Percentiles rank a stretch among this genome's conserved stretches.
These are phyloP conservation scores for Diadema setosum DNA, from an alignment of 35 echinoderm and acorn worm species.

Conservation along the genomic window DNA sequence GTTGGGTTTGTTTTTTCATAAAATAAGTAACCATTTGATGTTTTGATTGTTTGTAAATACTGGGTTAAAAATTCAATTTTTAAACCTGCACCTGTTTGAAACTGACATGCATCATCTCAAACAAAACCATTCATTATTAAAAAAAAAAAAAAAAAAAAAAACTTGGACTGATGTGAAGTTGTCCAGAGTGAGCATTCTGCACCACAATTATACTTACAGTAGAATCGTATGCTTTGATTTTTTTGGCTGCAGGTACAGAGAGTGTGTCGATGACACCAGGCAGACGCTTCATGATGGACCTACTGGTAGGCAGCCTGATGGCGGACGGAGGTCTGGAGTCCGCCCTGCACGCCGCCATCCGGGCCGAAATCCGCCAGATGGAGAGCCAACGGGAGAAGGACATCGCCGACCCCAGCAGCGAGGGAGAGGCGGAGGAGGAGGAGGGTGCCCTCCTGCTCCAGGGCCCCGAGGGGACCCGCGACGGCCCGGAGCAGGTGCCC, in stretches of 20 bases:
- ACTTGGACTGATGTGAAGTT: no score
- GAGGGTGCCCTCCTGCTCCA: background rate
- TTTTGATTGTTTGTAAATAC: no score
- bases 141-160: no score
- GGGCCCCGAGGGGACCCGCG: conserved; percentile 32
- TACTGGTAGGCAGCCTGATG: conserved; percentile 93
- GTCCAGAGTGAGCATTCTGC: no score
- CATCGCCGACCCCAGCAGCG: conserved; percentile 61
- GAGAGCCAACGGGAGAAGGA: conserved; percentile 94
- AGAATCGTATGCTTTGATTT: no score
- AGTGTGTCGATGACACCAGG: conserved; percentile 91
- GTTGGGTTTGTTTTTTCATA: no score
- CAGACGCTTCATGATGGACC: conserved; percentile 98
- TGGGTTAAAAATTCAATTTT: no score
- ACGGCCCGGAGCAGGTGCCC: background rate
- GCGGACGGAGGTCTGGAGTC: conserved; percentile 94
- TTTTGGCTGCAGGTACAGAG: conserved; percentile 42
- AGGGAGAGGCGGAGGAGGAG: conserved; percentile 37
- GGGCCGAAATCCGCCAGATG: conserved; percentile 84
- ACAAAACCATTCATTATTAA: no score
- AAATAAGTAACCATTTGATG: no score
- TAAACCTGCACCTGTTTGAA: no score
- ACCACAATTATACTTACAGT: no score
- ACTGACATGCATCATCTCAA: no score
- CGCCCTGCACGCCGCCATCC: conserved; percentile 89